A percentile compares a stretch with the other conserved stretches of the same genome.
These are phyloP conservation scores for Eupithecia subumbrata DNA, from an alignment of 2,888 invertebrate genomes.

Conservation along the genomic window DNA sequence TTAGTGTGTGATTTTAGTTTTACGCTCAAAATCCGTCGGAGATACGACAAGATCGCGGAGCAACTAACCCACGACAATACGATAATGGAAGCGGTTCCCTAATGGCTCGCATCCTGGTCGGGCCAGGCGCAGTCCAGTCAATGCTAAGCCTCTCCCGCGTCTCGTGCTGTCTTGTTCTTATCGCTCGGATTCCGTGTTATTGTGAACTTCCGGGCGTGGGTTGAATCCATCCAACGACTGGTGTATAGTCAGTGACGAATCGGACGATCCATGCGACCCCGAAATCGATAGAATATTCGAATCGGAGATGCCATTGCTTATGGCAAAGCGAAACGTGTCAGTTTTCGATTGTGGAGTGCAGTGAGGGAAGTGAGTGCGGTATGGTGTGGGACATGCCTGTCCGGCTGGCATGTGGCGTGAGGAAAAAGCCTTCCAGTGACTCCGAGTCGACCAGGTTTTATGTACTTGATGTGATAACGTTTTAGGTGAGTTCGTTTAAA, in stretches of 20 bases:
- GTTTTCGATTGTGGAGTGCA: conserved; percentile 60
- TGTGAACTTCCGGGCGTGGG: conserved; percentile 70
- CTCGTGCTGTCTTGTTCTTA: conserved; percentile 50
- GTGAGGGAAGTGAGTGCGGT: conserved; percentile 66
- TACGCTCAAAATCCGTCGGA: conserved; percentile 50
- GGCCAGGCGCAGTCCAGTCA: conserved; percentile 77
- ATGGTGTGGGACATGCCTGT: conserved; percentile 77
- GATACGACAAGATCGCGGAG: conserved; percentile 69
- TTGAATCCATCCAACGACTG: conserved; percentile 46
- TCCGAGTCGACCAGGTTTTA: conserved; percentile 68
- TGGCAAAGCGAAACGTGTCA: background rate
- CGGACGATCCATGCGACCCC: conserved; percentile 56
- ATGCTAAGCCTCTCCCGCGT: conserved; percentile 70
- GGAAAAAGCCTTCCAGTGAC: conserved; percentile 76
- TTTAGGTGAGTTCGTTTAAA: conserved; percentile 77
- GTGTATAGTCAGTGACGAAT: conserved; percentile 41
- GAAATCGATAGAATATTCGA: conserved; percentile 41
- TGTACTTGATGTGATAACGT: conserved; percentile 79
- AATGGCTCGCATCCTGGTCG: conserved; percentile 79
- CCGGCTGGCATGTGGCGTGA: conserved; percentile 76
- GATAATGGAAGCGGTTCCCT: conserved; percentile 80
- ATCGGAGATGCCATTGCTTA: conserved; percentile 5
- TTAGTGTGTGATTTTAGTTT: conserved; percentile 19
- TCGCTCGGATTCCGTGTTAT: conserved; percentile 57
- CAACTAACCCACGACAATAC: conserved; percentile 81